These are phyloP conservation scores for Radopholus similis DNA, from an alignment of 1,140 invertebrate genomes.

Conservation along the genomic window DNA sequence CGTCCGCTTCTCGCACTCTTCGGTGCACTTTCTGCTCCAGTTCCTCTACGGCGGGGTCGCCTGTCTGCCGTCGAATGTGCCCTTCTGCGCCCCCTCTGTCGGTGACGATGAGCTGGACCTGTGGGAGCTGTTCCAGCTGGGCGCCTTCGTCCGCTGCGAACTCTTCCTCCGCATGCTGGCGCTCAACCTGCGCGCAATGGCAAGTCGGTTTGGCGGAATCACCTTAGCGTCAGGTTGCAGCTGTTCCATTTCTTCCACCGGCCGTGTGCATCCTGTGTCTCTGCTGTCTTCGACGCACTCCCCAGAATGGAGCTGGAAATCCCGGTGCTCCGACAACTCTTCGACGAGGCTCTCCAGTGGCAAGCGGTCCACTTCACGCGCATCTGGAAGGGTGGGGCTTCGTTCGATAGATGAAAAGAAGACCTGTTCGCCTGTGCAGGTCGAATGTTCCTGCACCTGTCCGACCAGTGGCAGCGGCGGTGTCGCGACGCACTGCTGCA, in stretches of 20 bases:
- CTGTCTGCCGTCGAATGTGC: slow-evolving; percentile 38
- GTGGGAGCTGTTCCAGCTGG: slow-evolving; percentile 51
- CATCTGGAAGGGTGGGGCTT: slow-evolving; percentile 55
- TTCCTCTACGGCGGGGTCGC: slow-evolving; percentile 56
- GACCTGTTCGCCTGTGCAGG: slow-evolving; percentile 2
- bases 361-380: slow-evolving; percentile 52
- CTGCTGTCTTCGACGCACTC: slow-evolving; percentile 53
- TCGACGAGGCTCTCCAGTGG: slow-evolving; percentile 38
- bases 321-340: slow-evolving; percentile 16
- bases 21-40: slow-evolving; percentile 49
- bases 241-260: slow-evolving; percentile 14
- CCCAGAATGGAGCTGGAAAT: slow-evolving; percentile 32
- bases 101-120: slow-evolving; percentile 42
- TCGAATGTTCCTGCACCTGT: slow-evolving; percentile 51
- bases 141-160: slow-evolving; percentile 7
- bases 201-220: not conserved
- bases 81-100: too few species aligned
- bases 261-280: slow-evolving; percentile 56
- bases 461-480: slow-evolving; percentile 50
- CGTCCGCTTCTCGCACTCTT: slow-evolving; percentile 30
- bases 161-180: slow-evolving; percentile 40
- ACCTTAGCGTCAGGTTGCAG: not conserved
- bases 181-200: slow-evolving; percentile 41
- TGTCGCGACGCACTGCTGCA: slow-evolving; percentile 47
- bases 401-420: slow-evolving; percentile 8